Evolutionary conservation across 1,140 invertebrate species (phyloP).

Genomic region (Pollicipes pollicipes): DNA sequence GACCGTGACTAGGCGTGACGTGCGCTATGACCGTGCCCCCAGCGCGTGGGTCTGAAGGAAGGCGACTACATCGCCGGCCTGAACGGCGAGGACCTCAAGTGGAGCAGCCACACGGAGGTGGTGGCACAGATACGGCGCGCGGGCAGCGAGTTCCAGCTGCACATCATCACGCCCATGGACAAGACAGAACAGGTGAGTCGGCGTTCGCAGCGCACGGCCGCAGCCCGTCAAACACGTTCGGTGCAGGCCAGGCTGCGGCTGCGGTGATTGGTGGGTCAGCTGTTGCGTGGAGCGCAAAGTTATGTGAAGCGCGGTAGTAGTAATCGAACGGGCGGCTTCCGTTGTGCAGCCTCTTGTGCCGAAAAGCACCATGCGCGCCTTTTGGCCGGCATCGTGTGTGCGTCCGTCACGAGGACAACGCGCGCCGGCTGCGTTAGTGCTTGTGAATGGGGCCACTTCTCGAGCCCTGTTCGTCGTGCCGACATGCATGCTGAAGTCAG

Average conservation of each 20-base stretch:
- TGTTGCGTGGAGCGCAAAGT: not conserved
- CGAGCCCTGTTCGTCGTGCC: not conserved
- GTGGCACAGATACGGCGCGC: slow-evolving; percentile 63
- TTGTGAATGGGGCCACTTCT: too few relatives aligned
- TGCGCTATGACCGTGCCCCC: slow-evolving; percentile 7
- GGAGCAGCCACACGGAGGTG: slow-evolving; percentile 80
- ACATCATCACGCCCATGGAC: slow-evolving; percentile 76
- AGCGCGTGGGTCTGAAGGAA: slow-evolving; percentile 79
- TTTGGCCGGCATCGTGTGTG: too few relatives aligned
- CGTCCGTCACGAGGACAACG: too few relatives aligned
- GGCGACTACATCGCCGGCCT: slow-evolving; percentile 86
- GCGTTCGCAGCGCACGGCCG: too few relatives aligned
- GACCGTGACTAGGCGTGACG: not conserved
- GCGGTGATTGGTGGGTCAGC: not conserved
- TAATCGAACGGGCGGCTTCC: not conserved
- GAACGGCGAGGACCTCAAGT: slow-evolving; percentile 76
- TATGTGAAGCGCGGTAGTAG: not conserved
- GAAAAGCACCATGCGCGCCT: too few relatives aligned
- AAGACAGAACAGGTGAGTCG: slow-evolving; percentile 49
- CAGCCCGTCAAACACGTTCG: too few relatives aligned
- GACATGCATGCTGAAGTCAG: too few relatives aligned
- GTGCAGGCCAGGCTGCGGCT: slow-evolving; percentile 12
- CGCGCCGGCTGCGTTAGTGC: too few relatives aligned
- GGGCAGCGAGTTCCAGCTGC: slow-evolving; percentile 52
- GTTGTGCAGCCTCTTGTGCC: not conserved